phyloP scores from a whole-genome alignment of 2,113 vertebrate genomes.

The Mohoua ochrocephala region DNA sequence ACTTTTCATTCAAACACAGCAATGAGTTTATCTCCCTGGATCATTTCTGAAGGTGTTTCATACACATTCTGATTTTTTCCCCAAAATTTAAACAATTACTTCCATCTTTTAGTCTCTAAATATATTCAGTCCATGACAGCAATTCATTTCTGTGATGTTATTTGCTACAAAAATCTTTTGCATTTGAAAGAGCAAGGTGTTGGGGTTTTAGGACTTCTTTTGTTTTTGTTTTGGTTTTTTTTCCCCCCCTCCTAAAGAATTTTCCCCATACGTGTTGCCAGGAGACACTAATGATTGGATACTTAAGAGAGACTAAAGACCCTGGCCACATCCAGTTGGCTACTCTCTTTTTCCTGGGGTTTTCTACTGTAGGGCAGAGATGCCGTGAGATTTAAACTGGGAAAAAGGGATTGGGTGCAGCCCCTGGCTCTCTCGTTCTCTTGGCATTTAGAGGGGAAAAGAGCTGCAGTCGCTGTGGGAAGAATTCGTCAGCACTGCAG shows the following conservation, averaged over 20 bases:
- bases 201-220: too few relatives aligned
- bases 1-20: background rate
- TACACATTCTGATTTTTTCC: rapidly evolving
- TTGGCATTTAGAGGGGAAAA: rapidly evolving
- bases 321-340: background rate
- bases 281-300: too few relatives aligned
- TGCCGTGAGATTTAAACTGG: rapidly evolving
- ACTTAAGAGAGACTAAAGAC: too few relatives aligned
- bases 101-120: background rate
- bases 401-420: background rate
- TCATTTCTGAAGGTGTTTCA: background rate
- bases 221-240: too few relatives aligned
- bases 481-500: background rate
- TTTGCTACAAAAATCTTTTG: background rate
- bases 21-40: background rate
- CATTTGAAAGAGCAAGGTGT: background rate
- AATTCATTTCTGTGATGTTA: background rate
- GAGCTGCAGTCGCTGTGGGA: rapidly evolving
- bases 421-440: background rate
- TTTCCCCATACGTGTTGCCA: too few relatives aligned
- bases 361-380: background rate
- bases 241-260: too few relatives aligned
- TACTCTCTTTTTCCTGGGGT: background rate
- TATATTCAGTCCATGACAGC: background rate
- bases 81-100: background rate